Base-by-base conservation (phyloP, 1,140 invertebrate species). In the Hycleus cichorii region DNA sequence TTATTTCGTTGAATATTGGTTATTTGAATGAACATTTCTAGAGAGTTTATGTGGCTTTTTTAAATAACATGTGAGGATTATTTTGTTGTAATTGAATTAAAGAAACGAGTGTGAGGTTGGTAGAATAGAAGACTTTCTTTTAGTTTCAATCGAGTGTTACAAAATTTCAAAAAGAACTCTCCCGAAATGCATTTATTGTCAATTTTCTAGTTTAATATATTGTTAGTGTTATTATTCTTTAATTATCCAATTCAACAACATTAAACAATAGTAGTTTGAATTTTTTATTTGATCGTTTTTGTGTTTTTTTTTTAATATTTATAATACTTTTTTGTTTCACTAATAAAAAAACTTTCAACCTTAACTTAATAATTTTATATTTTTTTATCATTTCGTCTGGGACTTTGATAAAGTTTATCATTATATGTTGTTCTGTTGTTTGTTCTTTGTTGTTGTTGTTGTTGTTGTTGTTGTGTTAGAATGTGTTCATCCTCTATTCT, bases 341-440 rank as follows among this genome's bases (percentile, higher is more conserved):
- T 71, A 71, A 71, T 71, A 71, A 71, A 71, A 71, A 70, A 71
- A 66, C 60, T 64, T 60, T 71, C 63, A 71, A 69, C 66, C 65
- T 69, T 69, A 69, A 68, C 59, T 63, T 58, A 68, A 67, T 65
- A 52, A 64, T 66, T 27, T 7, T 3, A 18, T 18, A 18, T 3
- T 32, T 32, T 32, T 32, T 32, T 32, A 1, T 18, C 18, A 18
- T 18, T 32, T 32, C 3, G 32, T 32, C 59, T 66, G 67, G 61
- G 66, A 64, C 67, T 70, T 70, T 64, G 49, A 63, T 63, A 63
- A 65, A 49, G 51, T 63, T 70, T 67, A 67, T 66, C 61, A 62
- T 64, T 68, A 67, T 32, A 32, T 32, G 32, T 32, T 32, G 32
- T 32, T 18, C 18, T 32, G 32, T 32, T 32, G 32, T 32, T 18